Evolutionary conservation across 2,797 vertebrate species (phyloP).

Genomic region (Lithobates pipiens): DNA sequence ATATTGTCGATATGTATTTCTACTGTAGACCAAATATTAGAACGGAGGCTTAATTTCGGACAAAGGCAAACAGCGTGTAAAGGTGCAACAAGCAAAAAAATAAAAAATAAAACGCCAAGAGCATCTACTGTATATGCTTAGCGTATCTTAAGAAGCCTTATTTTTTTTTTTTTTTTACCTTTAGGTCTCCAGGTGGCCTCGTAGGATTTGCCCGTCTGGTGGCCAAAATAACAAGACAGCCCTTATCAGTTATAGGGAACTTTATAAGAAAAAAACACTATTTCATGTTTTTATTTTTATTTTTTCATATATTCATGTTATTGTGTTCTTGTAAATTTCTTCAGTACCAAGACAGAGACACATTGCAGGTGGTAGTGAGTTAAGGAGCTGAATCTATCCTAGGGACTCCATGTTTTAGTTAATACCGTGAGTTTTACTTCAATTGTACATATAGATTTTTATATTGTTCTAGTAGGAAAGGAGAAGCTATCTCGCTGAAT

Average conservation of each 20-base stretch:
- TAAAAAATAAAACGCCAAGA: neutral
- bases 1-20: slow-evolving; percentile 76
- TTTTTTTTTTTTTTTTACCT: slow-evolving; percentile 64
- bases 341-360: slow-evolving; percentile 23
- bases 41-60: slow-evolving; percentile 73
- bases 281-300: slow-evolving; percentile 70
- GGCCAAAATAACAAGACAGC: slow-evolving; percentile 68
- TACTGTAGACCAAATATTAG: slow-evolving; percentile 85
- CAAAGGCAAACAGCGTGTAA: slow-evolving; percentile 71
- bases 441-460: slow-evolving; percentile 64
- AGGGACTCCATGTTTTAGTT: slow-evolving; percentile 76
- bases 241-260: slow-evolving; percentile 75
- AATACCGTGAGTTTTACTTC: slow-evolving; percentile 70
- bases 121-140: slow-evolving; percentile 69
- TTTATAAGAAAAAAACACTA: slow-evolving; percentile 73
- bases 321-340: slow-evolving; percentile 70
- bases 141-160: slow-evolving; percentile 74
- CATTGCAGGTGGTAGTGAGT: slow-evolving; percentile 23
- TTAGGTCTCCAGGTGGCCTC: neutral
- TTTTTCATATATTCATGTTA: slow-evolving; percentile 67
- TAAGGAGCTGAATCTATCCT: slow-evolving; percentile 66
- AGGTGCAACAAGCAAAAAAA: slow-evolving; percentile 63
- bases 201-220: neutral
- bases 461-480: slow-evolving; percentile 76
- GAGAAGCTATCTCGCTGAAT: slow-evolving; percentile 62